Conservation (phyloP, 2,113 vertebrate species). For the Falcunculus frontatus region DNA sequence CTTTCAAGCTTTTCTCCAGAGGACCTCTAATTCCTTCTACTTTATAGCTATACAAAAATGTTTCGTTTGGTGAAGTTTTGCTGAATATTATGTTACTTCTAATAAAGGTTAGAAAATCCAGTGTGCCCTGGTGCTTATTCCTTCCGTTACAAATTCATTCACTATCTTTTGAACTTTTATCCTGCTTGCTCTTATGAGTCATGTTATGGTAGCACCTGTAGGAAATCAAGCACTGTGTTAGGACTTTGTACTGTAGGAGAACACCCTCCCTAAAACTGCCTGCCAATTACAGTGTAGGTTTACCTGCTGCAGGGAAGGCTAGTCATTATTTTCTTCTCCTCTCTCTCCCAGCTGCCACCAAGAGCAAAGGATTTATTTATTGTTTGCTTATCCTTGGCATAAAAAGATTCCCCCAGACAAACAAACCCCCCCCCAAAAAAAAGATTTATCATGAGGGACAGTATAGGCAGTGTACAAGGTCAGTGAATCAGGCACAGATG, state of each 20-base stretch:
- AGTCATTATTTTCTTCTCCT: not conserved
- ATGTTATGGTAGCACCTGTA: not conserved
- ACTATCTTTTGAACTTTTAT: not conserved
- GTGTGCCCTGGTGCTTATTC: not conserved
- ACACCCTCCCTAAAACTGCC: not conserved
- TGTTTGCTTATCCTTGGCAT: not conserved
- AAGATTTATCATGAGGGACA: not conserved
- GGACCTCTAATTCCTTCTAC: not conserved
- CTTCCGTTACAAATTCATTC: not conserved
- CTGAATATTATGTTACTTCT: not conserved
- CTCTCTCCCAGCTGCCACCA: not conserved
- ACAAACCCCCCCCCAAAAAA: fast-evolving
- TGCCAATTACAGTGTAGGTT: not conserved
- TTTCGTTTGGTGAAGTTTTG: not conserved
- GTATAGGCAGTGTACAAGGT: not conserved
- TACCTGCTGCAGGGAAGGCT: not conserved
- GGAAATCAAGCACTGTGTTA: not conserved
- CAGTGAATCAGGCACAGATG: not conserved
- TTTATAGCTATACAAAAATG: not conserved
- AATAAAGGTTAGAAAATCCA: not conserved
- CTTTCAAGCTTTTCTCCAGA: not conserved
- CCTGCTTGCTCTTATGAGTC: not conserved
- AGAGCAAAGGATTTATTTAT: not conserved
- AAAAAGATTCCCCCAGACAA: not conserved
- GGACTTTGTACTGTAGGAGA: not conserved